Base-by-base conservation (phyloP, 1,140 invertebrate species). In the Drosophila repleta region DNA sequence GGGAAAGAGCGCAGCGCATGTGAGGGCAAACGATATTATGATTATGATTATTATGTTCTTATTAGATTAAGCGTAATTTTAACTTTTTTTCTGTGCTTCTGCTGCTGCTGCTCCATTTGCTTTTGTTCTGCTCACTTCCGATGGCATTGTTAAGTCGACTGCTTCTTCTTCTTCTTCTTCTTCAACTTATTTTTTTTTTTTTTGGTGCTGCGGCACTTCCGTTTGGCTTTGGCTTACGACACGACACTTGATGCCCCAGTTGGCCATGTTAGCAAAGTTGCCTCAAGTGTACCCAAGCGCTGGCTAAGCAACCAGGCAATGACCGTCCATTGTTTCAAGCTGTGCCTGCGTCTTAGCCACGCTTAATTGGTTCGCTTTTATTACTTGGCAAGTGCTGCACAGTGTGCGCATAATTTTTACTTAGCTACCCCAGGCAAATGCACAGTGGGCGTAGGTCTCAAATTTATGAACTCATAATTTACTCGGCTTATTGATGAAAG, bases 41-140 rank as follows among this genome's bases (percentile, higher is more conserved):
- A 90, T 90, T 90, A 88, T 83, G 80, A 88, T 87, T 82, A 90
- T 90, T 90, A 90, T 87, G 83, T 90, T 88, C 82, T 90, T 83
- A 90, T 90, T 90, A 90, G 87, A 90, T 90, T 90, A 90, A 83
- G 82, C 85, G 76, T 78, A 81, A 90, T 90, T 90, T 90, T 90
- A 75, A 81, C 83, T 76, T 82, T 76, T 79, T 35, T 51, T 39
- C 20, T 18, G 32, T 26, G 21, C 43, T 61, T 41, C 60, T 43
- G 8, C 24, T 35, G 20, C 35, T 66, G 52, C 73, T 61, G 70
- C 26, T 39, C 55, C 69, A 71, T 67, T 72, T 73, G 56, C 64
- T 18, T 41, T 65, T 71, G 49, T 45, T 68, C 48, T 17, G 48
- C 21, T 32, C 17, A n/a, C 64, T 61, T 61, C 41, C 64, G 66